Evolutionary conservation across 2,113 vertebrate species (phyloP), one percentile per base, ranked within the genome.

Genomic region (Podarcis muralis): DNA sequence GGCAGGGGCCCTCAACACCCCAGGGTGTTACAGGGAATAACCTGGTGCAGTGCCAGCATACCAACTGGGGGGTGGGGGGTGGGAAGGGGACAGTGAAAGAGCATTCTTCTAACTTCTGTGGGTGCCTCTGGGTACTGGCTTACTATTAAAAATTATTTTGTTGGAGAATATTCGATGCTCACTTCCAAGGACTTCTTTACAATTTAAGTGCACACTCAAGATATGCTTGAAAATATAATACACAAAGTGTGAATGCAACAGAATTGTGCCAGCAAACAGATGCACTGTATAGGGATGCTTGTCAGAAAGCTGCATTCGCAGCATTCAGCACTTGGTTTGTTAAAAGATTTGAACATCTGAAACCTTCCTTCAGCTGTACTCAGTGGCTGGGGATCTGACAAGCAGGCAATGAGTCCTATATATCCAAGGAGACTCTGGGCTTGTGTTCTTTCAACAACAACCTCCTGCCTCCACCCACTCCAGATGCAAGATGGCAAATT

Each of bases 401-500:
- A 78, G 23, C 5, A 20, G 3, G 32, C 23, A 40, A 62, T 37
- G 32, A 32, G 27, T 65, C 40, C 72, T 85, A 72, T 27, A 23
- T 77, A 12, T 12, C 32, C 77, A n/a, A 59, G 78, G 59, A 20
- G n/a, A n/a, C 1, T 85, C 2, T 3, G 23, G n/a, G 27, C 9
- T 3, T 9, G 32, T 9, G 27, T 23, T 84, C 6, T 3, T 83
- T 1, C 0, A 0, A 48, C 43, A 35, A n/a, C 20, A 12, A n/a
- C 3, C 4, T 32, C 25, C 18, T 74, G n/a, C 18, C 3, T 40
- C 16, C 66, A 32, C 40, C 32, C 35, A 71, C 48, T 13, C 30
- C 8, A 25, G 30, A 65, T 76, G 23, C 22, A n/a, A 53, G 13
- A 66, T 2, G n/a, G 37, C 15, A 88, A 88, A 68, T 35, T 37